These are phyloP conservation scores for Galerucella pusilla DNA, from an alignment of 2,888 invertebrate genomes.

Conservation along the genomic window DNA sequence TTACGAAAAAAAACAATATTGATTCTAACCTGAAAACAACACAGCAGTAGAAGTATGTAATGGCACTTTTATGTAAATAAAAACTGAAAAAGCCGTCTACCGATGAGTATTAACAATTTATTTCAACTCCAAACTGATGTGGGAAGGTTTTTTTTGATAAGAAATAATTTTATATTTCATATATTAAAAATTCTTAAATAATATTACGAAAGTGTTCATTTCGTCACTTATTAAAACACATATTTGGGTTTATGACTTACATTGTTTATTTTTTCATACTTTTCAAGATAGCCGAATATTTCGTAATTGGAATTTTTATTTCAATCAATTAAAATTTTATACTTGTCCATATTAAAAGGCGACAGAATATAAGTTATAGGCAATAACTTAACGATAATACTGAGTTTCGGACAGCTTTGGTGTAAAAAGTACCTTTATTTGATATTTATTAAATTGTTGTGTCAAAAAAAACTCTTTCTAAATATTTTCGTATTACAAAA, in stretches of 20 bases:
- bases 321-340: background rate
- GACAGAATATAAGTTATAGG: background rate
- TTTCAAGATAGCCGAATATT: background rate
- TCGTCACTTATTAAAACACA: slow-evolving; percentile 1
- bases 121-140: slow-evolving; percentile 23
- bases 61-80: slow-evolving; percentile 29
- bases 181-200: slow-evolving; percentile 26
- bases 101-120: slow-evolving; percentile 29
- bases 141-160: slow-evolving; percentile 31
- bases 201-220: slow-evolving; percentile 25
- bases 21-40: slow-evolving; percentile 23
- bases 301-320: slow-evolving; percentile 2
- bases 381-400: background rate
- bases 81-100: slow-evolving; percentile 1
- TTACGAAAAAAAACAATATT: background rate
- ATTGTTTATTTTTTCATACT: background rate
- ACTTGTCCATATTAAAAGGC: no score
- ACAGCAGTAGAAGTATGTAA: slow-evolving; percentile 28
- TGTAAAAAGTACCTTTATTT: no score
- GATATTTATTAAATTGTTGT: no score
- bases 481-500: no score
- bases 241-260: slow-evolving; percentile 2
- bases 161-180: slow-evolving; percentile 27
- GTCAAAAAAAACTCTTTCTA: no score
- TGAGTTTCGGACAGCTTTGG: background rate